A percentile compares a stretch with the other conserved stretches of the same genome.
These are phyloP conservation scores for Caenorhabditis sp. DNA, from an alignment of 2,888 invertebrate genomes.

Conservation along the genomic window DNA sequence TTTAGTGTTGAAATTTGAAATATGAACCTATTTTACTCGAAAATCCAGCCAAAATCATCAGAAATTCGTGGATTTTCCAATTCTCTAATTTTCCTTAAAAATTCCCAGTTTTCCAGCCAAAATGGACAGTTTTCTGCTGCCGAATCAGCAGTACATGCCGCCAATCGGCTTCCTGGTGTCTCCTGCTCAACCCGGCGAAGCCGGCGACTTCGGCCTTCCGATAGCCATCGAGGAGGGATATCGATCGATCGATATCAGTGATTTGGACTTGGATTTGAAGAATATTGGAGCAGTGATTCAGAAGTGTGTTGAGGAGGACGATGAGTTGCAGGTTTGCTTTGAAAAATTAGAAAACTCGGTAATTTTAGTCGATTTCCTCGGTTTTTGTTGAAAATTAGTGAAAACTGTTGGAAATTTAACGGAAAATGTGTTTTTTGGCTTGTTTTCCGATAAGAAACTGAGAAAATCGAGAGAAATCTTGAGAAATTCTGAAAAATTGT, in stretches of 20 bases:
- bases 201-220: not conserved
- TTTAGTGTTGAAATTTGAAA: no score
- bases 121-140: not conserved
- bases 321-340: not conserved
- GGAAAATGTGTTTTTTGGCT: no score
- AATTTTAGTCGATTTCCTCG: not conserved
- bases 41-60: no score
- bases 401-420: no score
- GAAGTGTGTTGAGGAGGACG: no score
- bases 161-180: not conserved
- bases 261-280: not conserved
- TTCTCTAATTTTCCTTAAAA: not conserved
- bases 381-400: not conserved
- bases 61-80: no score
- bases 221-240: not conserved
- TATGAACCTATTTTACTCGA: no score
- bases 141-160: not conserved
- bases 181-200: not conserved
- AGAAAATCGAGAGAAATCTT: no score
- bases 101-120: not conserved
- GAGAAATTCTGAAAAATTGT: no score
- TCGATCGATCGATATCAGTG: not conserved
- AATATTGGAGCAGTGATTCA: not conserved
- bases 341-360: not conserved
- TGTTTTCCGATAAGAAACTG: no score